Evolutionary conservation across 2,888 invertebrate species (phyloP).

Genomic region (Lepidonotus clava): DNA sequence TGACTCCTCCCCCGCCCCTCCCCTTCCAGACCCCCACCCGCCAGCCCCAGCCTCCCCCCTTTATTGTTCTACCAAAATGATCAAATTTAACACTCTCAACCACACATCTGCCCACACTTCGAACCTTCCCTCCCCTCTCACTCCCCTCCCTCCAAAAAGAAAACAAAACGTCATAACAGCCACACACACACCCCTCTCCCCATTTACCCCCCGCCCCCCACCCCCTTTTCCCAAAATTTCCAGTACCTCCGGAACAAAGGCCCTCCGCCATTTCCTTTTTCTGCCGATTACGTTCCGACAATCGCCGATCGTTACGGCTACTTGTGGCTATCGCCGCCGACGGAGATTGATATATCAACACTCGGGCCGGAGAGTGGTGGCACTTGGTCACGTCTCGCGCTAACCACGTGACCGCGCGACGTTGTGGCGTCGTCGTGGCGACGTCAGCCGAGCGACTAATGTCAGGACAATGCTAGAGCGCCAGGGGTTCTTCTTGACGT

Average conservation of each 20-base stretch:
- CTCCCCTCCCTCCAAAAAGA: neutral
- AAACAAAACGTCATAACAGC: neutral
- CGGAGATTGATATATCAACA: constrained; percentile 44
- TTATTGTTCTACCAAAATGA: constrained; percentile 42
- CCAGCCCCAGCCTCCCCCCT: neutral
- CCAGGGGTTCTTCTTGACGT: neutral
- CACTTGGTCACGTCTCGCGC: neutral
- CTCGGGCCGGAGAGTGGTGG: neutral
- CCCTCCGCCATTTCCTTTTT: neutral
- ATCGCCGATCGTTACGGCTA: neutral
- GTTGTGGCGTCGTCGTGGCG: neutral
- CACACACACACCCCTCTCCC: neutral
- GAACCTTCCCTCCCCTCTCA: neutral
- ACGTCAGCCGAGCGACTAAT: constrained; percentile 20
- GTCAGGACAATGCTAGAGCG: neutral
- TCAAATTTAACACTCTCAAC: constrained; percentile 9
- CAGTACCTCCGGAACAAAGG: neutral
- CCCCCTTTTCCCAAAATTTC: neutral
- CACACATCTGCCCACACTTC: constrained; percentile 21
- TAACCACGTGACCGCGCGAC: constrained; percentile 17
- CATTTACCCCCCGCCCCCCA: neutral
- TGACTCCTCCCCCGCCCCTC: neutral
- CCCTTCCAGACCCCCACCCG: neutral
- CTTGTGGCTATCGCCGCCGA: neutral
- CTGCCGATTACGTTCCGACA: neutral